These are phyloP conservation scores for Spilosoma lubricipeda DNA, from an alignment of 2,888 invertebrate species.

Conservation along the genomic window DNA sequence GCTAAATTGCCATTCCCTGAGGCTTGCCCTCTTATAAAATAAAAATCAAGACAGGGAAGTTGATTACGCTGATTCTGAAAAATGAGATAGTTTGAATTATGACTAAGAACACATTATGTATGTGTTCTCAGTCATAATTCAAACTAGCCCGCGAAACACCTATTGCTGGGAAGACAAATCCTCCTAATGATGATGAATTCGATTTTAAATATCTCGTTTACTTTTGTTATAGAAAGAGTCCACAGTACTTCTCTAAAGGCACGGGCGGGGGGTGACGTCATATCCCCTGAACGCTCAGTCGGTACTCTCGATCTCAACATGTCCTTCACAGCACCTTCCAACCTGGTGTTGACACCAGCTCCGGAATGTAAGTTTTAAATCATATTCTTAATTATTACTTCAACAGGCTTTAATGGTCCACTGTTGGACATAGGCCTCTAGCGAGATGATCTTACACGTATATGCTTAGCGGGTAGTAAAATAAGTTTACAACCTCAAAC, in stretches of 20 bases:
- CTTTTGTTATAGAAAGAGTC: slow-evolving; percentile 70
- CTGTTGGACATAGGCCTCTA: background rate
- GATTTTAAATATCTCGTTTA: background rate
- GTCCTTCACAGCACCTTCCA: slow-evolving; percentile 77
- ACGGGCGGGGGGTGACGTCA: slow-evolving; percentile 81
- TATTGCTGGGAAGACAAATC: too few species aligned
- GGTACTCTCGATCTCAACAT: slow-evolving; percentile 76
- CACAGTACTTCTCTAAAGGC: slow-evolving; percentile 69
- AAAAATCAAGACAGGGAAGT: too few species aligned
- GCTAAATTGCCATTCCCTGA: too few species aligned
- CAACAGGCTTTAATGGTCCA: background rate
- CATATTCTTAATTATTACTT: background rate
- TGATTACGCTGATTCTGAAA: too few species aligned
- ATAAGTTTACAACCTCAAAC: background rate
- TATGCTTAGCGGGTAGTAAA: background rate
- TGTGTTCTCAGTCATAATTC: too few species aligned
- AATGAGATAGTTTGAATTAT: too few species aligned
- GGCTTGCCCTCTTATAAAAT: too few species aligned
- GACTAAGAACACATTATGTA: too few species aligned
- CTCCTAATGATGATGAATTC: background rate
- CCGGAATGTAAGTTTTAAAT: slow-evolving; percentile 77
- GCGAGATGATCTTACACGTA: background rate
- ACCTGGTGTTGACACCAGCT: slow-evolving; percentile 81
- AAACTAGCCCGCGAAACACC: too few species aligned
- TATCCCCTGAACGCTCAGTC: slow-evolving; percentile 73